Conservation (phyloP, 2,797 vertebrate species). For the Borostomias antarcticus region DNA sequence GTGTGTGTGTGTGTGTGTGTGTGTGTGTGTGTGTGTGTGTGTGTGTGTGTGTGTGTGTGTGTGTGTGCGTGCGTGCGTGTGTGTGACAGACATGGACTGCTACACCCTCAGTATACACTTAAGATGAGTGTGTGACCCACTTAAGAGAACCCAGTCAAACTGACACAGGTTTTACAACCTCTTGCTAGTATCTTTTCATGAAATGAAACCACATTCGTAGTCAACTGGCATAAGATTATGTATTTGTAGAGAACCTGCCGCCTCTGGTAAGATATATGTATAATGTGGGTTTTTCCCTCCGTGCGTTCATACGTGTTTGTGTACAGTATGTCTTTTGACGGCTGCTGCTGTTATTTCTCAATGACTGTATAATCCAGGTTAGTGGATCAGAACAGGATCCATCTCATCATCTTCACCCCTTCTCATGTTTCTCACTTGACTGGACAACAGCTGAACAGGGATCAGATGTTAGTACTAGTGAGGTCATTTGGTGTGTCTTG, state of each 20-base stretch:
- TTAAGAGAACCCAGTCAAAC: constrained; percentile 31
- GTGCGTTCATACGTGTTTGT: constrained; percentile 32
- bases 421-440: constrained; percentile 33
- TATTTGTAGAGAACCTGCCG: constrained; percentile 16
- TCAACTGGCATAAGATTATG: constrained; percentile 23
- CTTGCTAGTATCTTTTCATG: constrained; percentile 14
- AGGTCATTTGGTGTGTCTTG: constrained; percentile 24
- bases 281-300: constrained; percentile 27
- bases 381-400: constrained; percentile 31
- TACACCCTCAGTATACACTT: constrained; percentile 27
- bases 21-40: too few relatives aligned
- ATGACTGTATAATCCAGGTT: constrained; percentile 39
- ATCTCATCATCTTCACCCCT: constrained; percentile 34
- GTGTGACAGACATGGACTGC: constrained; percentile 22
- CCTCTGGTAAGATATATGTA: constrained; percentile 1
- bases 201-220: constrained; percentile 29
- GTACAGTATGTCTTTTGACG: constrained; percentile 46
- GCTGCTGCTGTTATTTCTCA: constrained; percentile 54
- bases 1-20: too few relatives aligned
- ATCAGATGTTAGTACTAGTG: constrained; percentile 26
- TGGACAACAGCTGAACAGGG: constrained; percentile 37
- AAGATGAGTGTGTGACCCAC: constrained; percentile 37
- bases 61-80: too few relatives aligned
- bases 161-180: constrained; percentile 44
- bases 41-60: too few relatives aligned